Conservation (phyloP, 2,797 vertebrate genomes). For the Yasuhikotakia modesta region DNA sequence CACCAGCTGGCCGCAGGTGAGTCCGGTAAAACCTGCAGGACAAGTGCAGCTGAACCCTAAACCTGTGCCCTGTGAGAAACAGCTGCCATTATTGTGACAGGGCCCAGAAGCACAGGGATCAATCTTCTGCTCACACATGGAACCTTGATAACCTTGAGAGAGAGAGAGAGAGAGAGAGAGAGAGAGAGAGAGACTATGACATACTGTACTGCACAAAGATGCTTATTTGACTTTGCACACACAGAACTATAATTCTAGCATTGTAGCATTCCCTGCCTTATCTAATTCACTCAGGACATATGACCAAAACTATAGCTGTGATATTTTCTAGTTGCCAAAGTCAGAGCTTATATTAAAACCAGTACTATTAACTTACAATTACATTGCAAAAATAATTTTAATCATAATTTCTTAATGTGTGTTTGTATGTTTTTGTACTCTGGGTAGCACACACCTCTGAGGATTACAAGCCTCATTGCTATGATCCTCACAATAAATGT, state of each 20-base stretch:
- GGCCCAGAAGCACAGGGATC: conserved; percentile 88
- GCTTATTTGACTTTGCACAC: conserved; percentile 8
- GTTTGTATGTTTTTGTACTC: neutral
- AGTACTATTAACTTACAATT: too few species aligned
- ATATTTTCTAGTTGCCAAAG: too few species aligned
- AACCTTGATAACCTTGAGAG: conserved; percentile 84
- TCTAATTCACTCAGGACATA: too few species aligned
- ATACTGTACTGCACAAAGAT: neutral
- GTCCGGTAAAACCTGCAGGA: conserved; percentile 89
- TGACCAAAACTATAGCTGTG: too few species aligned
- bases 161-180: conserved; percentile 3
- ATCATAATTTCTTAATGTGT: too few species aligned
- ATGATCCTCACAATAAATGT: conserved; percentile 26
- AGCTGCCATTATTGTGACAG: conserved; percentile 94
- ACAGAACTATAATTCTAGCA: conserved; percentile 45
- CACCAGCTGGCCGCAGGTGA: conserved; percentile 88
- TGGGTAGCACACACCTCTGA: conserved; percentile 1
- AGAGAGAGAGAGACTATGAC: neutral
- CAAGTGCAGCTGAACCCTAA: conserved; percentile 89
- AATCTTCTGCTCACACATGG: conserved; percentile 87
- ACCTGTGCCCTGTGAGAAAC: conserved; percentile 80
- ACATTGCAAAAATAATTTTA: too few species aligned
- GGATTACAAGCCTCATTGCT: conserved; percentile 22
- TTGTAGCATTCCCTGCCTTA: too few species aligned
- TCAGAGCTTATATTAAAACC: too few species aligned